Evolutionary conservation across 2,113 vertebrate species (phyloP), one percentile per base, ranked within the genome.

Genomic region (Terrapene triunguis): DNA sequence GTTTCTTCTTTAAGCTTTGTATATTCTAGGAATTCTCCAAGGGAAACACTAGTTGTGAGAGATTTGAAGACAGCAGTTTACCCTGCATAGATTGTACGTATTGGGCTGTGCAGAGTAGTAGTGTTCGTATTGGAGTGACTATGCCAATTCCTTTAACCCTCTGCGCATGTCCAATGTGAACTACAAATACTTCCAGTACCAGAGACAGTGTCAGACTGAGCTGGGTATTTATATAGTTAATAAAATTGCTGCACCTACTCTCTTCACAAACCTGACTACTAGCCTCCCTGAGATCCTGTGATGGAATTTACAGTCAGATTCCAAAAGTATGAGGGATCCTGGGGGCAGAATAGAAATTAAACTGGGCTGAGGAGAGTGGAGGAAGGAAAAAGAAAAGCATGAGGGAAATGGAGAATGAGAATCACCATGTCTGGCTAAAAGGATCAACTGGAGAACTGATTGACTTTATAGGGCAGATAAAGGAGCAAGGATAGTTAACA

Each of bases 41-140:
- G 89, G 85, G 93, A 95, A 92, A 92, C 55, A 27, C 35, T 93
- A 96, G 48, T 83, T 89, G 50, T 27, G 55, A 29, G 53, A 87
- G 89, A 92, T 51, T 87, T 96, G 95, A 90, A 97, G 95, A 79
- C 87, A 89, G 89, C 91, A 96, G 96, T 97, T 97, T 96, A 92
- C 95, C 85, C 85, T 96, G 94, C 82, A 96, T 92, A 91, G 94
- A 97, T 96, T 94, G 92, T 83, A 87, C 93, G 74, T 17, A 17
- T 5, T 2, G 72, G 87, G 55, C 93, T 95, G 87, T 88, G 94
- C 90, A 97, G 62, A 65, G 16, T 3, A 97, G 96, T 86, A 94
- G 76, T 92, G 85, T 57, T 79, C 10, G 35, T 87, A 89, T 38
- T 38, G 85, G 85, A 97, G 90, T 96, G 95, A 94, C 96, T 93